phyloP scores from a whole-genome alignment of 1,140 invertebrate species.

The Megathymus violae region DNA sequence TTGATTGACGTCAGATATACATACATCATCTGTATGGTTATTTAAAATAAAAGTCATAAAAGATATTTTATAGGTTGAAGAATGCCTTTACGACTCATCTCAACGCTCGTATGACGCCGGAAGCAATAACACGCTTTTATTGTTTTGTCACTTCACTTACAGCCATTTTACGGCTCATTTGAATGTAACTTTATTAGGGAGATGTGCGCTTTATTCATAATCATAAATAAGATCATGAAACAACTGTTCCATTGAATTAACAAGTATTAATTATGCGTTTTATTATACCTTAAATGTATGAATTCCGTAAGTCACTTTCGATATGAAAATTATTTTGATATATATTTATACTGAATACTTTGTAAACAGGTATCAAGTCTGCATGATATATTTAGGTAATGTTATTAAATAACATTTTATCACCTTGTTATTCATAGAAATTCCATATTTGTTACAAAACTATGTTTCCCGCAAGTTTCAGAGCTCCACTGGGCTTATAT shows the following conservation, averaged over 20 bases:
- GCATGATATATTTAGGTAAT: no score
- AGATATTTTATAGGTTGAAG: slow-evolving; percentile 4
- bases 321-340: no score
- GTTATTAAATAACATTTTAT: no score
- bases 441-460: no score
- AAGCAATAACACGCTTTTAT: slow-evolving; percentile 7
- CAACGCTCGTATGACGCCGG: slow-evolving; percentile 3
- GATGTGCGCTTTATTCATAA: neutral
- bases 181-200: slow-evolving; percentile 6
- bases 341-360: no score
- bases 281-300: no score
- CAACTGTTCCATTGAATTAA: no score
- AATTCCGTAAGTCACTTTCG: no score
- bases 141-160: neutral
- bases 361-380: no score
- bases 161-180: neutral
- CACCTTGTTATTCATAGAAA: no score
- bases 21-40: neutral
- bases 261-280: no score
- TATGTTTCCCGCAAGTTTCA: slow-evolving; percentile 27
- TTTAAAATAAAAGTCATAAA: slow-evolving; percentile 15
- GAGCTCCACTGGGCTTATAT: slow-evolving; percentile 46
- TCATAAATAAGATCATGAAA: neutral
- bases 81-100: slow-evolving; percentile 14
- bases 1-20: no score